These are phyloP conservation scores for Spodoptera littoralis DNA, from an alignment of 2,888 invertebrate species.

Conservation along the genomic window DNA sequence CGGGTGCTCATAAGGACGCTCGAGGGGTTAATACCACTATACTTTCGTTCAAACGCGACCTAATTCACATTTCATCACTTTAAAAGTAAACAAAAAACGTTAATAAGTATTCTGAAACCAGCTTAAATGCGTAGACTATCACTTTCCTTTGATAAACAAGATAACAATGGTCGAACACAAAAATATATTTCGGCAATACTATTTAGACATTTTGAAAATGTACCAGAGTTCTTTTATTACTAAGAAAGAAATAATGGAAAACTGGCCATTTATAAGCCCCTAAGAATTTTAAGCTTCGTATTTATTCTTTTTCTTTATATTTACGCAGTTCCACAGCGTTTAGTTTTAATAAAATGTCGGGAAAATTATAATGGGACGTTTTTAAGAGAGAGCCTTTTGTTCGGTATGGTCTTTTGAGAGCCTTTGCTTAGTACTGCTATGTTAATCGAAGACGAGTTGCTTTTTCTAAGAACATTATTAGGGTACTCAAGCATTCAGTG, in stretches of 20 bases:
- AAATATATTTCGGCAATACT: slow-evolving; percentile 19
- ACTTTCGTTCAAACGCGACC: too few relatives aligned
- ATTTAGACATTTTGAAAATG: slow-evolving; percentile 40
- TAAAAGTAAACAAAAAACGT: too few relatives aligned
- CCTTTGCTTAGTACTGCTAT: slow-evolving; percentile 30
- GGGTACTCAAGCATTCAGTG: slow-evolving; percentile 35
- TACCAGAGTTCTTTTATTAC: slow-evolving; percentile 35
- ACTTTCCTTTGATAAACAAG: not conserved
- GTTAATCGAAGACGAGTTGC: slow-evolving; percentile 41
- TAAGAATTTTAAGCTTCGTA: slow-evolving; percentile 41
- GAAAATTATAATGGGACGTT: slow-evolving; percentile 44
- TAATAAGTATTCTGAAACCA: not conserved
- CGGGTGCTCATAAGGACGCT: too few relatives aligned
- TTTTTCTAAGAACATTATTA: slow-evolving; percentile 27
- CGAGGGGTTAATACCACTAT: too few relatives aligned
- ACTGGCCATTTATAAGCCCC: slow-evolving; percentile 51
- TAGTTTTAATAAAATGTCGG: slow-evolving; percentile 56
- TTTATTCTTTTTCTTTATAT: slow-evolving; percentile 48
- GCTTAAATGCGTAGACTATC: not conserved
- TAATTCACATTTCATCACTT: too few relatives aligned
- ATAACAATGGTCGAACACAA: slow-evolving; percentile 4
- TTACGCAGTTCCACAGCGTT: slow-evolving; percentile 54
- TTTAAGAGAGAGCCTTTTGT: slow-evolving; percentile 48
- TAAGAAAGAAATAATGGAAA: slow-evolving; percentile 48
- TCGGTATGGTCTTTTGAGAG: slow-evolving; percentile 36